Evolutionary conservation across 1,140 invertebrate genomes (phyloP), one percentile per base, ranked within the genome.

Genomic region (Atopsyche davidsoni): DNA sequence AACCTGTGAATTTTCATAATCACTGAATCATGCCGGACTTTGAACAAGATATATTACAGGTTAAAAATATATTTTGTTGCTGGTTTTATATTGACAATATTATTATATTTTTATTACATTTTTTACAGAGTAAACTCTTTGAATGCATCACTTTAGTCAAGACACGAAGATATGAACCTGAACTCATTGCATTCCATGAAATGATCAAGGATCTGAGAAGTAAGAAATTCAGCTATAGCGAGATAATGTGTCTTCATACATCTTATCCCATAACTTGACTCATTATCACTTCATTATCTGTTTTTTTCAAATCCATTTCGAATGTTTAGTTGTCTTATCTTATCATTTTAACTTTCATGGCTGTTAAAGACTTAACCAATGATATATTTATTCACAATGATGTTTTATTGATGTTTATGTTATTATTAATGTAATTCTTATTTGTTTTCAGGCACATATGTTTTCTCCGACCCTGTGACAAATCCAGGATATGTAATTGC

Each of bases 401-500:
- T n/a, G n/a, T n/a, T n/a, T n/a, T n/a, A n/a, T 50, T 58, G 23
- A 23, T 57, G 60, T 67, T 22, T 32, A 79, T 75, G 60, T 59
- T 73, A 73, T 53, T 80, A 75, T 68, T 62, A 69, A 3, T 70
- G 70, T 58, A 60, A 45, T 36, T 51, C 23, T 17, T n/a, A n/a
- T 7, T 48, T 50, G 54, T 57, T 72, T 75, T 21, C 57, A 86
- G 84, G 75, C 64, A 80, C 79, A 55, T 91, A 86, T 70, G 69
- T 75, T 0, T 77, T 81, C 62, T 76, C 81, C 46, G 82, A 92
- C 67, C 71, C 72, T 13, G 75, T 65, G 39, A 86, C 83, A 3
- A 92, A 92, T 73, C 78, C 83, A 38, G 89, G 89, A 2, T 78
- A 91, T 55, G 79, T 93, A 35, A 78, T 89, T 39, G 90, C 89